These are phyloP conservation scores for Drosophila baimaii DNA, from an alignment of 1,140 invertebrate species.

Conservation along the genomic window DNA sequence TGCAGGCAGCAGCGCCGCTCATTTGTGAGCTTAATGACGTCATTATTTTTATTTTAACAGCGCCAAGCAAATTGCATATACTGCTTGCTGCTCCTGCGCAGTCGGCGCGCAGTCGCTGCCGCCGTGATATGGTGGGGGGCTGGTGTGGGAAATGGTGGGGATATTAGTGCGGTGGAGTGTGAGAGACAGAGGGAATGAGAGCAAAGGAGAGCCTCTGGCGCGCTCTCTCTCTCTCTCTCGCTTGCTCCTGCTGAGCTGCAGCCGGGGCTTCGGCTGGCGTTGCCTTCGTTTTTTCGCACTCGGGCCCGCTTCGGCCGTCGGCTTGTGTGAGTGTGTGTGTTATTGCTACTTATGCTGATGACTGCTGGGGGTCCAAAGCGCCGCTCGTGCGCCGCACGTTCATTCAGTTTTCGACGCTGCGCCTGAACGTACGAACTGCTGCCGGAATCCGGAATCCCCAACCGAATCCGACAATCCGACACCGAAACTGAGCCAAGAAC, in stretches of 20 bases:
- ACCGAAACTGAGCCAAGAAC: background rate
- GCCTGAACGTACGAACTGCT: slow-evolving; percentile 73
- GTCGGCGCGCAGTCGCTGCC: slow-evolving; percentile 41
- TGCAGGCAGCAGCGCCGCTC: slow-evolving; percentile 69
- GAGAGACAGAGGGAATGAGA: slow-evolving; percentile 4
- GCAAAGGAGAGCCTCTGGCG: slow-evolving; percentile 9
- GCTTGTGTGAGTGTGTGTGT: slow-evolving; percentile 31
- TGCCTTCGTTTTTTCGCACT: slow-evolving; percentile 66
- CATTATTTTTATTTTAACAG: slow-evolving; percentile 83
- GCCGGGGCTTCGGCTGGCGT: slow-evolving; percentile 50
- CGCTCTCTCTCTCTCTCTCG: slow-evolving; percentile 42
- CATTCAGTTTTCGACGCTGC: slow-evolving; percentile 80
- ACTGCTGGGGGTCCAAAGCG: slow-evolving; percentile 80
- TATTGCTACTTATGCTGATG: slow-evolving; percentile 75
- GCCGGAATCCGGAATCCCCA: slow-evolving; percentile 15
- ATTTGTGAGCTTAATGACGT: slow-evolving; percentile 82
- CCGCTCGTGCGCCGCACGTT: slow-evolving; percentile 80
- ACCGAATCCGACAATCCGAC: slow-evolving; percentile 17
- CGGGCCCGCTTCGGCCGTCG: slow-evolving; percentile 63
- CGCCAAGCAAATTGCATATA: slow-evolving; percentile 69
- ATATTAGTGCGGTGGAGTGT: background rate
- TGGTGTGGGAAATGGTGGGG: slow-evolving; percentile 2
- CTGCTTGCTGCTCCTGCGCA: slow-evolving; percentile 65
- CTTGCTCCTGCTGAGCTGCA: slow-evolving; percentile 62
- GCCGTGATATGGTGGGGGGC: background rate